Base-by-base conservation (phyloP, 1,140 invertebrate genomes). In the Drosophila pseudoananassae region DNA sequence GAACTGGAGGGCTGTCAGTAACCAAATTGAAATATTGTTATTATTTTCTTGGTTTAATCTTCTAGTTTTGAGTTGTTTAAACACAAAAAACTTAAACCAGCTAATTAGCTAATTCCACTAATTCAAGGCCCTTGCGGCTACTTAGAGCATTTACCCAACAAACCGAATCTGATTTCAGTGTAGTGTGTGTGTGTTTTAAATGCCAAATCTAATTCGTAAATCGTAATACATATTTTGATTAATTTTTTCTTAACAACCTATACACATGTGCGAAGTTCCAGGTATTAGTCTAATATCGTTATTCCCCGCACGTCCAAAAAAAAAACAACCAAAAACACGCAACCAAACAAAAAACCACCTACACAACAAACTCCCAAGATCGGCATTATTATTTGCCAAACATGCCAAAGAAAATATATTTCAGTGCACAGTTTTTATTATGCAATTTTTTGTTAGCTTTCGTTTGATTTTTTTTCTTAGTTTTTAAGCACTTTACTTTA, bases 211-310 rank as follows among this genome's bases (percentile, higher is more conserved):
- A 73, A 75, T 75, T 55, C 55, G 71, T 40, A 65, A 70, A 64
- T 45, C 54, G 59, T 73, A 74, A 71, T 59, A 73, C 61, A 55
- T 57, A 72, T 76, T 59, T 68, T 43, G 14, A 43, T 46, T 56
- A 66, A 69, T 66, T 56, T 55, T 72, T 56, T 51, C 56, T 66
- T 75, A 87, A 87, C 83, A 90, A 90, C 83, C 73, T 90, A 90
- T 90, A 90, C 88, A 90, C 88, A 90, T 90, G 79, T 90, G 85
- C 59, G 83, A 90, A 90, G 76, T 69, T 75, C 49, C 50, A 73
- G 75, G 61, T 76, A 66, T 71, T 64, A 73, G 66, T 77, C 54
- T 72, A 85, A 69, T 80, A 61, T 69, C 63, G 50, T 61, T 72
- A 64, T 31, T 58, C 57, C 81, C 69, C 60, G 63, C 76, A 76